Conservation (phyloP, 2,888 invertebrate genomes). For the Harmothoe impar region DNA sequence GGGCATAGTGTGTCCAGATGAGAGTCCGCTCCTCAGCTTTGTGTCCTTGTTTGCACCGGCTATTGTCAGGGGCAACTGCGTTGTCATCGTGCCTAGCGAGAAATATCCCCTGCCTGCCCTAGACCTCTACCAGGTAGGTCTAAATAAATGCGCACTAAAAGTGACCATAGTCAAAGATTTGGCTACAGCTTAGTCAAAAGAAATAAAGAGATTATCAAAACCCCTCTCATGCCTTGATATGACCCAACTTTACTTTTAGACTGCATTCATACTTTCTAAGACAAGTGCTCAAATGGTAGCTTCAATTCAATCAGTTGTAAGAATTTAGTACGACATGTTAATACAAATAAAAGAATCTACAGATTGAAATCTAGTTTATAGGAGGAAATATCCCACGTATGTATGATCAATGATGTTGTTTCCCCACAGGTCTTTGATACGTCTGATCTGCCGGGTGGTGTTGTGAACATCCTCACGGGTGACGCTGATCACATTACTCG, state of each 20-base stretch:
- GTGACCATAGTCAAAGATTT: not conserved
- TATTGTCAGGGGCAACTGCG: conserved; percentile 83
- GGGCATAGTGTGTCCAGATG: conserved; percentile 83
- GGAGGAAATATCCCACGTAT: too few species aligned
- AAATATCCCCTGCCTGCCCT: conserved; percentile 82
- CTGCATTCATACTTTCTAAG: too few species aligned
- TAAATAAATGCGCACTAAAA: not conserved
- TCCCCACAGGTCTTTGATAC: conserved; percentile 83
- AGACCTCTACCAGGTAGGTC: conserved; percentile 83
- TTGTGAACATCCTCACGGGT: conserved; percentile 84
- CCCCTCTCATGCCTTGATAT: too few species aligned
- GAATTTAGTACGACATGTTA: too few species aligned
- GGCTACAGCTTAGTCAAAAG: too few species aligned
- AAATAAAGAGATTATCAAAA: too few species aligned
- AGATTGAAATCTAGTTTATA: too few species aligned
- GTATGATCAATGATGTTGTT: not conserved
- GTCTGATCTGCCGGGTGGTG: conserved; percentile 84
- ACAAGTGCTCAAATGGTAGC: too few species aligned
- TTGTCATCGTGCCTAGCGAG: conserved; percentile 83
- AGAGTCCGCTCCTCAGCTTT: conserved; percentile 83
- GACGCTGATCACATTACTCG: conserved; percentile 82
- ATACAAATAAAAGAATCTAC: too few species aligned
- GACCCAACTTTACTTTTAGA: too few species aligned
- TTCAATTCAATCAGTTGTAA: too few species aligned
- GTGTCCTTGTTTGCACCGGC: conserved; percentile 84